Base-by-base conservation (phyloP, 2,888 invertebrate species). In the Sacculina carcini region DNA sequence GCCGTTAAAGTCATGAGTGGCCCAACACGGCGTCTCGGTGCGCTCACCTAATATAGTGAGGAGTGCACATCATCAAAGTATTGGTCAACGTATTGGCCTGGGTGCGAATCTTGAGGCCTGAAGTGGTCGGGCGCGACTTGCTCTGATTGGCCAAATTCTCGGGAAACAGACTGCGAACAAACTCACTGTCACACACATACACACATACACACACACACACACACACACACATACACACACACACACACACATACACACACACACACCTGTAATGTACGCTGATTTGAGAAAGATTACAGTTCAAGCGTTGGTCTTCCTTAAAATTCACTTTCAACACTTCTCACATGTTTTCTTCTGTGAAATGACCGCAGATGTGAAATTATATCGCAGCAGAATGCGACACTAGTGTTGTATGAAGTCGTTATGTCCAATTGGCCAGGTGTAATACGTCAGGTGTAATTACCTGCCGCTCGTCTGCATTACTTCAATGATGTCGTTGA, bases 391-490 rank as follows among this genome's bases (percentile, higher is more conserved):
- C n/a, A n/a, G n/a, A n/a, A n/a, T n/a, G n/a, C n/a, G n/a, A n/a
- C n/a, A n/a, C n/a, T n/a, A n/a, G n/a, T n/a, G n/a, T n/a, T n/a
- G n/a, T n/a, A n/a, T n/a, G n/a, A n/a, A n/a, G n/a, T n/a, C n/a
- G n/a, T n/a, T n/a, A n/a, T n/a, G n/a, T n/a, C n/a, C n/a, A n/a
- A n/a, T n/a, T n/a, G n/a, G n/a, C n/a, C n/a, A n/a, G n/a, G n/a
- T n/a, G n/a, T n/a, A n/a, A n/a, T n/a, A n/a, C n/a, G 16, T 34
- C 19, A 16, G 5, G 2, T 7, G 12, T 3, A 44, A 67, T 64
- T 60, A 74, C 75, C 70, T 73, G 9, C 65, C 62, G 61, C 75
- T 75, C 21, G 68, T 66, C 59, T 76, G 74, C 76, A 77, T 77
- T 48, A 77, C 65, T 57, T 72, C 71, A 55, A 77, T 71, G 49